A percentile compares a stretch with the other conserved stretches of the same genome.
Conservation (phyloP, 2,888 invertebrate genomes). For the Campoletis raptor region DNA sequence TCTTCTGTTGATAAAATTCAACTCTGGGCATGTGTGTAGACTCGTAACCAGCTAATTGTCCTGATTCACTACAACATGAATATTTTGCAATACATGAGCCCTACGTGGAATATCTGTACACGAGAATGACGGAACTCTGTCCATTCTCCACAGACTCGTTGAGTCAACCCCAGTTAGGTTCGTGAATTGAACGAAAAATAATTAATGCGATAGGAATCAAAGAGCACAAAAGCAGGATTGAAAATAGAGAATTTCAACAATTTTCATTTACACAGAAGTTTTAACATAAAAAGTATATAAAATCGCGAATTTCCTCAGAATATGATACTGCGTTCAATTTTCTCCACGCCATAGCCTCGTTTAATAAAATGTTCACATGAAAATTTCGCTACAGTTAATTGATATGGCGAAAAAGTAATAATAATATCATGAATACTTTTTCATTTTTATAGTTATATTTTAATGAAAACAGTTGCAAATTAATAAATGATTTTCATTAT, state of each 20-base stretch:
- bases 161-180: slow-evolving; percentile 4
- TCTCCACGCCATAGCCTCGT: background rate
- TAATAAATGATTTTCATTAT: background rate
- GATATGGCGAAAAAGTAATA: background rate
- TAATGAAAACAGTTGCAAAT: background rate
- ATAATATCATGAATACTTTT: background rate
- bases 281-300: background rate
- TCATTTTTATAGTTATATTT: background rate
- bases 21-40: slow-evolving; percentile 9
- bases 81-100: slow-evolving; percentile 31
- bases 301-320: background rate
- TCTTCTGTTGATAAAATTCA: slow-evolving; percentile 8
- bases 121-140: background rate
- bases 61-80: slow-evolving; percentile 36
- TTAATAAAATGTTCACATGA: background rate
- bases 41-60: slow-evolving; percentile 37
- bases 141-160: slow-evolving; percentile 7
- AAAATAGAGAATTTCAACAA: background rate
- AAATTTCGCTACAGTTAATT: background rate
- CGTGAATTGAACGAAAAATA: slow-evolving; percentile 30
- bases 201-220: slow-evolving; percentile 22
- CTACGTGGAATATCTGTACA: background rate
- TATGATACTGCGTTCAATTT: background rate
- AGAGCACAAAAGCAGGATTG: slow-evolving; percentile 10
- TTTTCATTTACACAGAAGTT: background rate